Conservation (phyloP, 1,140 invertebrate genomes). For the Lepeophtheirus salmonis region DNA sequence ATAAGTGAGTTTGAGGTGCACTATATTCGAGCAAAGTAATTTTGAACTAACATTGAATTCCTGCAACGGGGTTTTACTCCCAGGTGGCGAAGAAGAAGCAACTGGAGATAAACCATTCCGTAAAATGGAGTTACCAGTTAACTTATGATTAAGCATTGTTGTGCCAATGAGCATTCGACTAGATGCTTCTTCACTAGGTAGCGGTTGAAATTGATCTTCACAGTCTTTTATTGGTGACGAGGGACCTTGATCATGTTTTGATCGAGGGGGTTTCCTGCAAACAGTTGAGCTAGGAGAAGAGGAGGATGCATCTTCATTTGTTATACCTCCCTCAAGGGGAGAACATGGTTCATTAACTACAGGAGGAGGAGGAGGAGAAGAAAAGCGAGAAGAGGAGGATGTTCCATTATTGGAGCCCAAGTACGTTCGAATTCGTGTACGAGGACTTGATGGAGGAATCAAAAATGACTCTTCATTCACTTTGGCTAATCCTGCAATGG, state of each 20-base stretch:
- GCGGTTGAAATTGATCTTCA: neutral
- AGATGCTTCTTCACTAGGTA: constrained; percentile 3
- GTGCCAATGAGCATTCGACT: constrained; percentile 5
- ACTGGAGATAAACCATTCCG: neutral
- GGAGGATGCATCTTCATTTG: neutral
- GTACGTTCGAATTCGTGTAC: neutral
- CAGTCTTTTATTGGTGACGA: no score
- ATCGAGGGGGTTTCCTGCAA: neutral
- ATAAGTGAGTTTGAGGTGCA: neutral
- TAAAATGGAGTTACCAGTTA: no score
- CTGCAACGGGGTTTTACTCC: neutral
- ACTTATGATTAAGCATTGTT: constrained; percentile 8
- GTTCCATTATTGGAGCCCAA: no score
- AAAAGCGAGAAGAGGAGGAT: no score
- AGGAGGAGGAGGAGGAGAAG: no score
- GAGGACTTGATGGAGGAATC: neutral
- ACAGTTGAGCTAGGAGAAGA: constrained; percentile 1
- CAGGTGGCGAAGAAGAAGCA: neutral
- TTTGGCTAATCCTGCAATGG: neutral
- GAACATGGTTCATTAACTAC: neutral
- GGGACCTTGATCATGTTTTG: neutral
- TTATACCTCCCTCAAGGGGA: neutral
- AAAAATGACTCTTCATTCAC: neutral
- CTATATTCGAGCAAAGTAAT: neutral
- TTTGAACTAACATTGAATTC: neutral